A percentile compares a stretch with the other conserved stretches of the same genome.
These are phyloP conservation scores for Agonopterix alstromeriana DNA, from an alignment of 2,888 invertebrate genomes.

Conservation along the genomic window DNA sequence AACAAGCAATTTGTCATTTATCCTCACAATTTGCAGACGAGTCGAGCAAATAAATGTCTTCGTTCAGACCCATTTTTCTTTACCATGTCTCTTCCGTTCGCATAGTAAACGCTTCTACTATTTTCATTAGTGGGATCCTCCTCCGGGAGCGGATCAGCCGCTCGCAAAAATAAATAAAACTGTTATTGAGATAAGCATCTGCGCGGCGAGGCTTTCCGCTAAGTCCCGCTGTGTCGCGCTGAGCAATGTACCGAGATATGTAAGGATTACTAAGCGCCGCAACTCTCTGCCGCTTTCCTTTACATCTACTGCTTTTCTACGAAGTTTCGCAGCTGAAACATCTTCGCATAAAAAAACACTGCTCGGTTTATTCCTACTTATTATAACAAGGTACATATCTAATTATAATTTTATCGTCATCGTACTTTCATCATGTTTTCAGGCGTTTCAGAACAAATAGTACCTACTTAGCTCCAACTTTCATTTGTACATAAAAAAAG, in stretches of 20 bases:
- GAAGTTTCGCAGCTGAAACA: constrained; percentile 61
- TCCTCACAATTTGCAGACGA: constrained; percentile 15
- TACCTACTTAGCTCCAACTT: too few species aligned
- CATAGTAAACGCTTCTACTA: constrained; percentile 32
- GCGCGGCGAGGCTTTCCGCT: constrained; percentile 68
- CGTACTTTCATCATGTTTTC: too few species aligned
- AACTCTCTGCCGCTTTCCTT: constrained; percentile 36
- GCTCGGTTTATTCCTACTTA: constrained; percentile 11
- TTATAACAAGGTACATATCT: too few species aligned
- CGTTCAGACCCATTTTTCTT: constrained; percentile 23
- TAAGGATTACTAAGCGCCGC: constrained; percentile 64
- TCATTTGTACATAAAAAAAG: too few species aligned
- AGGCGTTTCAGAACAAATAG: too few species aligned
- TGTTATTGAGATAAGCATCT: constrained; percentile 77
- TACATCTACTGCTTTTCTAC: constrained; percentile 55
- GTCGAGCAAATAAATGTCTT: constrained; percentile 9
- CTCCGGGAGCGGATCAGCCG: constrained; percentile 65
- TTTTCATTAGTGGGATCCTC: constrained; percentile 70
- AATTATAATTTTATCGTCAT: too few species aligned
- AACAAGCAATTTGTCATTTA: constrained; percentile 19
- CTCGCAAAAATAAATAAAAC: constrained; percentile 76
- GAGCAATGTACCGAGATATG: constrained; percentile 74
- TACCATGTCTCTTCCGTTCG: constrained; percentile 21
- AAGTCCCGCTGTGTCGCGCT: constrained; percentile 72
- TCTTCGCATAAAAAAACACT: constrained; percentile 37